Evolutionary conservation across 2,888 invertebrate genomes (phyloP).

Genomic region (Chymomyza caudatula): DNA sequence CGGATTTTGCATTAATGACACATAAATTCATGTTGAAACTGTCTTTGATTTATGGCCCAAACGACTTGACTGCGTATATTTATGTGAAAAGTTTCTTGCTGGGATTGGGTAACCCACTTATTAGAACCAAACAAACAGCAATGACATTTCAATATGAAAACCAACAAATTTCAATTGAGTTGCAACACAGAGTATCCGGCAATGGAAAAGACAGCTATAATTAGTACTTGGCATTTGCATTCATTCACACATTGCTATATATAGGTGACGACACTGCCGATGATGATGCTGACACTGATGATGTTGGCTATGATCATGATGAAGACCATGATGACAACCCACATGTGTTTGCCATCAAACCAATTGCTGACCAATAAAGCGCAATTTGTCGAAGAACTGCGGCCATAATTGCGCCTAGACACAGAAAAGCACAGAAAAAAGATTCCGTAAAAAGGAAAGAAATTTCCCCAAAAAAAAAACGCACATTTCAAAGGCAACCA

Average conservation of each 20-base stretch:
- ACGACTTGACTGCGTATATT: not conserved
- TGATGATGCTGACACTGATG: not conserved
- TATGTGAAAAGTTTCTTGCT: not conserved
- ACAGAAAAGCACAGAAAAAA: not conserved
- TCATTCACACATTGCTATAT: not conserved
- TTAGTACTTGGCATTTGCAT: not conserved
- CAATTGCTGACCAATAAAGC: slow-evolving; percentile 36
- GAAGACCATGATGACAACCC: slow-evolving; percentile 10
- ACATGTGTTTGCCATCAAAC: slow-evolving; percentile 37
- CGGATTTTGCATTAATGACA: not conserved
- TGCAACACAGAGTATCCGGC: slow-evolving; percentile 15
- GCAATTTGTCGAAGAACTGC: slow-evolving; percentile 44
- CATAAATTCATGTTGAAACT: not conserved
- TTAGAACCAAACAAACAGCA: not conserved
- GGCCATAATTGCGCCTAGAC: not conserved
- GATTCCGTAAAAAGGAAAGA: slow-evolving; percentile 3
- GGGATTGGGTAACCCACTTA: not conserved
- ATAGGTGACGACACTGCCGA: not conserved
- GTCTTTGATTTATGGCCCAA: not conserved
- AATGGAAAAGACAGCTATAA: slow-evolving; percentile 2
- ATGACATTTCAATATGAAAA: not conserved
- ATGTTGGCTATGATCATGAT: not conserved
- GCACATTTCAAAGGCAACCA: slow-evolving; percentile 9
- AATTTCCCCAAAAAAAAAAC: not conserved
- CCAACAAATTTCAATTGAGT: slow-evolving; percentile 14